Evolutionary conservation across 1,140 invertebrate genomes (phyloP), one percentile per base, ranked within the genome.

Genomic region (Eulimnadia texana): DNA sequence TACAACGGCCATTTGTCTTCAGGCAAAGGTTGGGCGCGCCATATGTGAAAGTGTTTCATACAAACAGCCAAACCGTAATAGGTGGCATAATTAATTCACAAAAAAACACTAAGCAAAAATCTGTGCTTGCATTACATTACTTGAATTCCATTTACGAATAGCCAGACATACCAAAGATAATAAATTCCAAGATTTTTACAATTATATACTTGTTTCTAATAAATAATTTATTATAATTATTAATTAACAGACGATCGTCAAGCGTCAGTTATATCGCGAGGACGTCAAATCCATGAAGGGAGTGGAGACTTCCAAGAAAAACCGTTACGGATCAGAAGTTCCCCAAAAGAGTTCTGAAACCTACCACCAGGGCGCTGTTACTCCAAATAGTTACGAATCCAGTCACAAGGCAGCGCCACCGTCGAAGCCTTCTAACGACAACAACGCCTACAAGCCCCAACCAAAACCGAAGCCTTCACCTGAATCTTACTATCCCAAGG

Each of bases 201-300:
- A n/a, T n/a, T n/a, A n/a, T n/a, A n/a, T n/a, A n/a, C n/a, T n/a
- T n/a, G n/a, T n/a, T n/a, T n/a, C n/a, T n/a, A n/a, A n/a, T n/a
- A n/a, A n/a, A n/a, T n/a, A n/a, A n/a, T n/a, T n/a, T n/a, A n/a
- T n/a, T n/a, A n/a, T n/a, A n/a, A 42, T 42, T 42, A 42, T 9
- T 16, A 42, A 9, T 42, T 42, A 6, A 42, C n/a, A 42, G 33
- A 9, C 33, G 33, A 42, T 42, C 16, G 33, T 42, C 33, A 42
- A 42, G 6, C 55, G 62, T 3, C 58, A 58, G 29, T 59, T 63
- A 13, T 63, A 62, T 27, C 62, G 62, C 25, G 62, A 63, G 2
- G 62, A 63, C 25, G 62, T 63, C 19, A 24, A 25, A n/a, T 50
- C 49, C 3, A 20, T 58, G 28, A 47, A 28, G 13, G 22, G 19